Evolutionary conservation across 2,113 vertebrate genomes (phyloP), one percentile per base, ranked within the genome.

Genomic region (Megaptera novaeangliae): DNA sequence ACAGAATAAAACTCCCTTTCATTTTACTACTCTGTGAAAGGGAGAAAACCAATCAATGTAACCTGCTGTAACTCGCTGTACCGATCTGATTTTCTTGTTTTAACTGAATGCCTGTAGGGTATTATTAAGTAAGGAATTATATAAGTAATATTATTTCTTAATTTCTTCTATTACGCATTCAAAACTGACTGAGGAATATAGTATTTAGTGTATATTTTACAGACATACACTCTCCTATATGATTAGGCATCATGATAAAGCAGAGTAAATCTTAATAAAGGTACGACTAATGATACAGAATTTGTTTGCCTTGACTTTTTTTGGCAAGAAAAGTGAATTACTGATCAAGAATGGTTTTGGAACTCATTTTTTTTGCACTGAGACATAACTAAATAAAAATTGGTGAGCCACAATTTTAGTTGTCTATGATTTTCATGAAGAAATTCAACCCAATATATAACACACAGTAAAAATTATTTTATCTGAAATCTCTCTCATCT

Each of bases 1-100:
- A 97, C 83, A 94, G 64, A 95, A 95, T 96, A 96, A 97, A 97
- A 94, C 39, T 90, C 57, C 74, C 94, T 92, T 97, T 92, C 52
- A 25, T 89, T 97, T 97, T 91, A 97, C 59, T 95, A 72, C 63
- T 86, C 82, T 68, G 13, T 55, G 41, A 94, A 94, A 78, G 15
- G 25, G 52, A 94, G 52, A 93, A 92, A 64, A 80, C 25, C 2
- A 2, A 29, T 83, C 59, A 68, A 20, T 9, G 23, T 27, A 95
- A 97, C 39, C 63, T 59, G n/a, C n/a, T 74, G 23, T n/a, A 39
- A 46, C 52, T 46, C 75, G 27, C 75, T 55, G 5, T 39, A 72
- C 29, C 12, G 18, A 71, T 21, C 10, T 82, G 29, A 74, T 69
- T 84, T 87, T 46, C 57, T 83, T 80, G 29, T 81, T 93, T 95